Percentiles rank a stretch among this genome's conserved stretches.
Conservation (phyloP, 2,797 vertebrate species). For the Astyanax mexicanus region DNA sequence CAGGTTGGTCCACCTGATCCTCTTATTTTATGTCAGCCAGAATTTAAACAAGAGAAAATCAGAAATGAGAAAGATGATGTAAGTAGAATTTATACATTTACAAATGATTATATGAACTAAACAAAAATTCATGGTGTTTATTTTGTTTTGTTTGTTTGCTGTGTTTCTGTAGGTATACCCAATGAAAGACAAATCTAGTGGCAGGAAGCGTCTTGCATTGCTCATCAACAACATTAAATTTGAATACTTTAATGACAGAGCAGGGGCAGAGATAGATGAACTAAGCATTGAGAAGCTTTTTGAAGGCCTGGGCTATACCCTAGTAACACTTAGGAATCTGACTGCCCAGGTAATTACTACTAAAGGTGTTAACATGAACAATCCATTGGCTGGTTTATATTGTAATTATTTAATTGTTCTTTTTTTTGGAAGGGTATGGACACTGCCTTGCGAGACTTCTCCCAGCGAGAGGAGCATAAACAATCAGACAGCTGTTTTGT, state of each 20-base stretch:
- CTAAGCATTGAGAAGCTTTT: constrained; percentile 39
- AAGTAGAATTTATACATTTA: background rate
- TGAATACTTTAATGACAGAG: background rate
- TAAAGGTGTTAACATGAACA: background rate
- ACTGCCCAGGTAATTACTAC: constrained; percentile 40
- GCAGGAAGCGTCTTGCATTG: constrained; percentile 49
- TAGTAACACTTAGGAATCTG: constrained; percentile 52
- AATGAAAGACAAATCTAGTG: constrained; percentile 34
- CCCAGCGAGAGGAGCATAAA: constrained; percentile 64
- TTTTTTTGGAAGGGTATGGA: constrained; percentile 67
- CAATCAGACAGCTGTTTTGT: constrained; percentile 79
- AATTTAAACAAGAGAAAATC: constrained; percentile 21
- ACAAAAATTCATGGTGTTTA: background rate
- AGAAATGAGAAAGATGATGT: constrained; percentile 17
- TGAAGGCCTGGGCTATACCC: constrained; percentile 42
- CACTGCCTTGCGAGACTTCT: constrained; percentile 63
- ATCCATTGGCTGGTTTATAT: background rate
- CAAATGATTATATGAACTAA: no score
- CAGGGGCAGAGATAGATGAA: constrained; percentile 51
- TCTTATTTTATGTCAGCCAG: constrained; percentile 18
- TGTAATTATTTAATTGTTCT: background rate
- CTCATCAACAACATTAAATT: constrained; percentile 58
- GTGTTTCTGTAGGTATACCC: constrained; percentile 45
- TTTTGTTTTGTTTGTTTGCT: constrained; percentile 8
- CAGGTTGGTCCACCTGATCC: background rate